phyloP scores from a whole-genome alignment of 2,888 invertebrate genomes.

The Spilosoma lubricipeda region DNA sequence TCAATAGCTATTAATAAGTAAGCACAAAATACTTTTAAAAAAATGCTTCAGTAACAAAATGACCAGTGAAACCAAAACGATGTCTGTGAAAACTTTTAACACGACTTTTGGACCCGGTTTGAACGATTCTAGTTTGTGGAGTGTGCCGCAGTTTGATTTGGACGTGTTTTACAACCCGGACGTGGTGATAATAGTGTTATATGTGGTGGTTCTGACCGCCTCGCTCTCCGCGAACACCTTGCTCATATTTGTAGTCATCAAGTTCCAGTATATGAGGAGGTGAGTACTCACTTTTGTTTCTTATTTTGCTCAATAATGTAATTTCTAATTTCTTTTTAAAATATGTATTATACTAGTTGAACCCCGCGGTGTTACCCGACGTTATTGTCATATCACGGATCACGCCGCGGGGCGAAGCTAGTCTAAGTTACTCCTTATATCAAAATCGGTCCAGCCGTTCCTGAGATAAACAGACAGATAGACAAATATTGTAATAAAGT shows the following conservation, averaged over 20 bases:
- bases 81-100: constrained; percentile 38
- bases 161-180: constrained; percentile 79
- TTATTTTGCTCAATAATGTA: not conserved
- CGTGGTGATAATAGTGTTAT: constrained; percentile 87
- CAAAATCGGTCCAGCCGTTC: no score
- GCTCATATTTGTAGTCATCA: constrained; percentile 90
- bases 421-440: no score
- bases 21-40: not conserved
- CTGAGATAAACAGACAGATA: no score
- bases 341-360: no score
- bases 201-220: constrained; percentile 88
- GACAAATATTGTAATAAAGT: no score
- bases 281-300: constrained; percentile 67
- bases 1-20: no score
- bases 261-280: constrained; percentile 91
- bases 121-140: constrained; percentile 64
- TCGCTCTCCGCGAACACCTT: constrained; percentile 89
- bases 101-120: constrained; percentile 43
- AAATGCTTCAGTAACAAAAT: not conserved
- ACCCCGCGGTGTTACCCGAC: no score
- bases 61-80: not conserved
- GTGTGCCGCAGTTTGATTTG: constrained; percentile 64
- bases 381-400: no score
- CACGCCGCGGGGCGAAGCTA: no score
- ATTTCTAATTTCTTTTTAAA: no score